Percentiles rank a stretch among this genome's conserved stretches.
phyloP scores from a whole-genome alignment of 2,888 invertebrate species.

The Mystacides longicornis region DNA sequence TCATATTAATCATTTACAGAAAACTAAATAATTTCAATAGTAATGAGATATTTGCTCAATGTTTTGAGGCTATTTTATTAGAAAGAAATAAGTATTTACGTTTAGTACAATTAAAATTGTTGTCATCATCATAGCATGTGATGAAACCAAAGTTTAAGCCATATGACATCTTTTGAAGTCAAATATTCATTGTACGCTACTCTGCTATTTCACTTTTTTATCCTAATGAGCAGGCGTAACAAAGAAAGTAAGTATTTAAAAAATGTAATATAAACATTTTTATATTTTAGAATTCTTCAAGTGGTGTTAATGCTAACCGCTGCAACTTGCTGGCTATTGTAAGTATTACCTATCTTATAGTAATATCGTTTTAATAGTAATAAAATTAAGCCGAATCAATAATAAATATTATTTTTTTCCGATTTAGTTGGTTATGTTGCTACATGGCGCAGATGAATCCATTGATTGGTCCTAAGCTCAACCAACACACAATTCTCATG shows the following conservation, averaged over 20 bases:
- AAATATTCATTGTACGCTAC: too few species aligned
- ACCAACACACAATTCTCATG: conserved; percentile 61
- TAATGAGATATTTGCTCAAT: too few species aligned
- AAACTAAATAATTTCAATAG: too few species aligned
- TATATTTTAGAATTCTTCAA: conserved; percentile 69
- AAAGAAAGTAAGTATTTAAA: conserved; percentile 8
- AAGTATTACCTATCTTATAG: conserved; percentile 45
- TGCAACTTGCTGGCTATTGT: conserved; percentile 86
- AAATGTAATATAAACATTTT: conserved; percentile 6
- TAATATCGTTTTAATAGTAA: background rate
- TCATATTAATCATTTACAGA: too few species aligned
- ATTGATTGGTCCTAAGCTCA: conserved; percentile 74
- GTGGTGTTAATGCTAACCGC: conserved; percentile 79
- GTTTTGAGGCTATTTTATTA: too few species aligned
- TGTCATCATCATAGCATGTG: too few species aligned
- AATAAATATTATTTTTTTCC: background rate
- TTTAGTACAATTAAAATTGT: too few species aligned
- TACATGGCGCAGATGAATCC: conserved; percentile 94
- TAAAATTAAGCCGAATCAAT: background rate
- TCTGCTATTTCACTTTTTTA: too few species aligned
- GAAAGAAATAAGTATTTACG: too few species aligned
- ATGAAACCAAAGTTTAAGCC: too few species aligned
- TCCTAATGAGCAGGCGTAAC: too few species aligned
- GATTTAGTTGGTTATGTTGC: conserved; percentile 77
- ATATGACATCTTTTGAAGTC: too few species aligned